A percentile compares a stretch with the other conserved stretches of the same genome.
Evolutionary conservation across 1,140 invertebrate genomes (phyloP).

Genomic region (Pentalonia nigronervosa): DNA sequence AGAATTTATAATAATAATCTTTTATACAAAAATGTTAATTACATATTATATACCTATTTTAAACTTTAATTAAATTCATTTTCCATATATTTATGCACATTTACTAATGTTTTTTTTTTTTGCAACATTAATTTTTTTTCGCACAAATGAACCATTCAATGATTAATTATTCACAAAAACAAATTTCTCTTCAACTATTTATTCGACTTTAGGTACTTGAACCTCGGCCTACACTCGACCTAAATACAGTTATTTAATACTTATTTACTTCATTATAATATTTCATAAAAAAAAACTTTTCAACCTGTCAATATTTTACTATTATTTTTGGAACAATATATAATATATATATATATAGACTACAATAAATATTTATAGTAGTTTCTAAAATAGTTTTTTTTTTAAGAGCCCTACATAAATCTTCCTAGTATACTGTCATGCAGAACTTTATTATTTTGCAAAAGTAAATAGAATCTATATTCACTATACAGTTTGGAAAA

Average conservation of each 20-base stretch:
- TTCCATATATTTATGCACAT: background rate
- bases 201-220: background rate
- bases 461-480: background rate
- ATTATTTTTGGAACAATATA: background rate
- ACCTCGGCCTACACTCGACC: no score
- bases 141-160: background rate
- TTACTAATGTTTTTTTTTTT: background rate
- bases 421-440: background rate
- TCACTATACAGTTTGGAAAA: background rate
- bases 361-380: background rate
- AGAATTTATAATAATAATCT: background rate
- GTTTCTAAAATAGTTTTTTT: background rate
- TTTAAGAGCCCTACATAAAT: background rate
- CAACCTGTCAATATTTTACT: background rate
- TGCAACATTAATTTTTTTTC: background rate
- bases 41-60: background rate
- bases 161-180: background rate
- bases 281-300: background rate
- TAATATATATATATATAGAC: background rate
- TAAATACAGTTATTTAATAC: background rate
- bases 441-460: background rate
- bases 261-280: background rate
- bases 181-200: background rate
- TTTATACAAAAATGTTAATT: background rate
- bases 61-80: background rate